Conservation (phyloP, 2,797 vertebrate species). For the Darevskia mixta region DNA sequence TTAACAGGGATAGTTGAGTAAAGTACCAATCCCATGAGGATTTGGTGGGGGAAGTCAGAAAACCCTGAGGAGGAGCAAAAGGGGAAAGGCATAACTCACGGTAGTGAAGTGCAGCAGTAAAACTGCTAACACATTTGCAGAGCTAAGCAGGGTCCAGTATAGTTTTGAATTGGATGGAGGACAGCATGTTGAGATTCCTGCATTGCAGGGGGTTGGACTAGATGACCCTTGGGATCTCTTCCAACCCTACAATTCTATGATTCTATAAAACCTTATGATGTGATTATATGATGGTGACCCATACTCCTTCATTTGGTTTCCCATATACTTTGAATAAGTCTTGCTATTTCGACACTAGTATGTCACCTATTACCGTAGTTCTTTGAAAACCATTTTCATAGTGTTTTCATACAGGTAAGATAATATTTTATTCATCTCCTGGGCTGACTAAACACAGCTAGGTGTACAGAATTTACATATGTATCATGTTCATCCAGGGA, state of each 20-base stretch:
- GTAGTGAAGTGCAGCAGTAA: background rate
- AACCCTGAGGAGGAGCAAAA: background rate
- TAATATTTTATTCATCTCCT: background rate
- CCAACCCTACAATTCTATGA: too few species aligned
- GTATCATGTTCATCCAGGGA: background rate
- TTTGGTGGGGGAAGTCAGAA: background rate
- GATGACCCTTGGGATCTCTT: too few species aligned
- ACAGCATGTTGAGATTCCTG: too few species aligned
- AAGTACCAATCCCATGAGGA: background rate
- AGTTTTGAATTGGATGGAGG: too few species aligned
- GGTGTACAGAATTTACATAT: background rate
- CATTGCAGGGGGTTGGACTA: too few species aligned
- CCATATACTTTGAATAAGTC: background rate
- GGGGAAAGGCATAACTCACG: background rate
- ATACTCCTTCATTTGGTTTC: background rate
- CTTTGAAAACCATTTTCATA: background rate
- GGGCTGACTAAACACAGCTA: background rate
- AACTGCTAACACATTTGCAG: background rate
- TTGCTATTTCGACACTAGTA: background rate
- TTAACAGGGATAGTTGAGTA: background rate
- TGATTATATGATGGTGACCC: background rate
- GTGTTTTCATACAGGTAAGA: constrained; percentile 2
- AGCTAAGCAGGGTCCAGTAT: too few species aligned
- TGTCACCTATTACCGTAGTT: background rate
- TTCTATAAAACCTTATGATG: too few species aligned